Base-by-base conservation (phyloP, 2,888 invertebrate species). In the Caenorhabditis doughertyi region DNA sequence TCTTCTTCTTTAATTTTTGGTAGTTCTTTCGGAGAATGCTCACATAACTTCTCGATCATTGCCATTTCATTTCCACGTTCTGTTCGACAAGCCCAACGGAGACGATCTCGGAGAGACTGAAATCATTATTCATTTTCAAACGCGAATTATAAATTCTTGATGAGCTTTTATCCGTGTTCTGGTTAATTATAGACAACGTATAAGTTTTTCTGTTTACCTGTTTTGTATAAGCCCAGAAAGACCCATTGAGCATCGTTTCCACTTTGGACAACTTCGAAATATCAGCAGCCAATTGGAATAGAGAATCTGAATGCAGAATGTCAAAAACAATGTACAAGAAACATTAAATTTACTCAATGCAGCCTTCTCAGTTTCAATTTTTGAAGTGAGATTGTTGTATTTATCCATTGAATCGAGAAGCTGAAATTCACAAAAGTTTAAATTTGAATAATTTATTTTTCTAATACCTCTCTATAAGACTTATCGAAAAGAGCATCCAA, bases 1-100 rank as follows among this genome's bases (percentile, higher is more conserved):
- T 72, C 79, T 42, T 84, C 86, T 55, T 84, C 86, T 11, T 27
- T 53, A 7, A 86, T 86, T 39, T 80, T 83, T 11, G 81, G 77
- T 35, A 86, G 72, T 32, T 81, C 74, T 23, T 79, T 81, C 25
- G 44, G 53, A 16, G 82, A 56, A 32, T 84, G 83, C 23, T 76
- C 81, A 32, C 84, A 84, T 3, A 86, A 55, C 29, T 70, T 77
- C 49, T 81, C 86, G 27, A 86, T 76, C 72, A 83, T 56, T 9
- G 65, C 27, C 58, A 77, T 65, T 25, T 81, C 74, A 56, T 81
- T 82, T 18, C 80, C 80, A 9, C 79, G 32, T 3, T 83, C 79
- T 1, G 65, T 23, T 4, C 60, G 47, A 0, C 83, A 53, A 3
- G 86, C 83, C 81, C 82, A 86, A 16, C 55, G 32, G 11, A 86